Base-by-base conservation (phyloP, 2,113 vertebrate genomes). In the Antechinus stuartii region DNA sequence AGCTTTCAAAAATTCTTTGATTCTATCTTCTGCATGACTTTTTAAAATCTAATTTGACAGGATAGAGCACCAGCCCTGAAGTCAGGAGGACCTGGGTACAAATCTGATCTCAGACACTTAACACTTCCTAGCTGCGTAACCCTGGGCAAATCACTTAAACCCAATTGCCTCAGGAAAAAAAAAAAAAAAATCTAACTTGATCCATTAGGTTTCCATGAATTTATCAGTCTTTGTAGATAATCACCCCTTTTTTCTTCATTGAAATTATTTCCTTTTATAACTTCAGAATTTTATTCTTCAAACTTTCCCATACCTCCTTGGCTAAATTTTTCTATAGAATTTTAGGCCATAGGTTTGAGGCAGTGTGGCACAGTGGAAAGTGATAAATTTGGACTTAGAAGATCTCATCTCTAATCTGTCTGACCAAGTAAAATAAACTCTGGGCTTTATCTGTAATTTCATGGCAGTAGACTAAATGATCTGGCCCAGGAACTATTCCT, bases 401-500 rank as follows among this genome's bases (percentile, higher is more conserved):
- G n/a, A 42, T 84, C 68, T 42, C 2, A 84, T 6, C 19, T 42
- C n/a, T 84, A 22, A 84, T 19, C 6, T 84, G 19, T 42, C 16
- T 84, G n/a, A 84, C 19, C n/a, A 68, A 68, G 61, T 68, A 3
- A 68, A 12, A 35, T 68, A 68, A 68, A 16, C 30, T 84, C 68
- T 84, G 7, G 68, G 68, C n/a, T 84, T 84, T 84, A 84, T 84
- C 68, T 84, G n/a, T 84, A 84, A 84, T 23, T 42, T 84, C 68
- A 84, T 84, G n/a, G n/a, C 68, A 84, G 42, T 84, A n/a, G 68
- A 84, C n/a, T 84, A 84, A 84, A 84, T 42, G 68, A 84, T 84
- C 30, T 76, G 35, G n/a, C 3, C 16, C 68, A 42, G n/a, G 19
- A 84, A 76, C 35, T 42, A 42, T 84, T 84, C 42, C 7, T 42